phyloP scores from a whole-genome alignment of 2,888 invertebrate species.

The Andrena trimmerana region DNA sequence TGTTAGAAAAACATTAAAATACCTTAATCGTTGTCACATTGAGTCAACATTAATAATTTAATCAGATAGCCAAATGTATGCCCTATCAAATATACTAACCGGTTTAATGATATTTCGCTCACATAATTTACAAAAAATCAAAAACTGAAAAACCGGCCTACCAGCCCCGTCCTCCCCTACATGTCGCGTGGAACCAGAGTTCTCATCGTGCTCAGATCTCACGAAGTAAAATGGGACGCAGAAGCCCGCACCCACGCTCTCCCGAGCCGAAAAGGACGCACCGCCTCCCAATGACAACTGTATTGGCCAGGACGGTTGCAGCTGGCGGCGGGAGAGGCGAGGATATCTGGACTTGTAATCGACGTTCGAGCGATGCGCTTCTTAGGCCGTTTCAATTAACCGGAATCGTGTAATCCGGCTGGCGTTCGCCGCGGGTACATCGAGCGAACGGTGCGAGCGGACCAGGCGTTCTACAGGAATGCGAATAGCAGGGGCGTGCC shows the following conservation, averaged over 20 bases:
- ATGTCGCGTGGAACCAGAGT: background rate
- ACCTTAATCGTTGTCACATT: too few relatives aligned
- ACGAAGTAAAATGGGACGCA: background rate
- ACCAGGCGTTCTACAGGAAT: conserved; percentile 74
- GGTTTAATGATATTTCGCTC: too few relatives aligned
- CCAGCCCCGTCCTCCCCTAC: too few relatives aligned
- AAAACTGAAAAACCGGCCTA: too few relatives aligned
- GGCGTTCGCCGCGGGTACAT: conserved; percentile 65
- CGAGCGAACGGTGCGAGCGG: conserved; percentile 56
- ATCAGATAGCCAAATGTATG: too few relatives aligned
- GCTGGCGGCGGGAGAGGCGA: background rate
- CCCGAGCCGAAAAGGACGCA: background rate
- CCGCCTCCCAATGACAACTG: conserved; percentile 53
- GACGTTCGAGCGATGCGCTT: conserved; percentile 57
- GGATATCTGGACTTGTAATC: conserved; percentile 63
- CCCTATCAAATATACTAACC: too few relatives aligned
- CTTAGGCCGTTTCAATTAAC: conserved; percentile 76
- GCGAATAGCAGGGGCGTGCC: conserved; percentile 77
- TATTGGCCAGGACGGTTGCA: conserved; percentile 16
- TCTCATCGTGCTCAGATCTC: background rate
- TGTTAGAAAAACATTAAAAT: too few relatives aligned
- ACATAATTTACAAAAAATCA: too few relatives aligned
- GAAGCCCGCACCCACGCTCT: background rate
- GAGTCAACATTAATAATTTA: too few relatives aligned
- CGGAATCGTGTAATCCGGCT: conserved; percentile 75